Evolutionary conservation across 1,140 invertebrate species (phyloP).

Genomic region (Andricus grossulariae): DNA sequence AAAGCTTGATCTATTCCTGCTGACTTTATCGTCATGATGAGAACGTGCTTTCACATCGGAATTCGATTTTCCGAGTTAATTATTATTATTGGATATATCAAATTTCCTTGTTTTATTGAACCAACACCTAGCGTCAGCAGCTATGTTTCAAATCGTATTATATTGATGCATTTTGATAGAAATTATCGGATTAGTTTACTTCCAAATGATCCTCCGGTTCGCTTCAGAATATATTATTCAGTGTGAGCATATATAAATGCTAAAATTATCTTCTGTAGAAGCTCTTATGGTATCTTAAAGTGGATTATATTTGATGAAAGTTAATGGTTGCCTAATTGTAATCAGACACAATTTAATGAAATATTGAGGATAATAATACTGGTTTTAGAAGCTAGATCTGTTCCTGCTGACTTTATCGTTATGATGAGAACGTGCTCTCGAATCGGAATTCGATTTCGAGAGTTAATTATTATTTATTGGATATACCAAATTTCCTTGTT

Average conservation of each 20-base stretch:
- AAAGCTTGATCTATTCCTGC: not conserved
- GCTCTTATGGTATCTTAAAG: too few relatives aligned
- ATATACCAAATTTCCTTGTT: slow-evolving; percentile 16
- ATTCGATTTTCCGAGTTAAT: slow-evolving; percentile 8
- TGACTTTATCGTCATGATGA: not conserved
- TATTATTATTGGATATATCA: slow-evolving; percentile 25
- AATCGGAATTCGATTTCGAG: slow-evolving; percentile 1
- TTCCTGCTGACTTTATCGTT: slow-evolving; percentile 7
- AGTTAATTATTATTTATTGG: slow-evolving; percentile 30
- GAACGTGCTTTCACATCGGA: not conserved
- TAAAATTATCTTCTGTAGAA: too few relatives aligned
- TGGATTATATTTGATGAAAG: too few relatives aligned
- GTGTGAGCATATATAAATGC: too few relatives aligned
- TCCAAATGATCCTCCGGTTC: too few relatives aligned
- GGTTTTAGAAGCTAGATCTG: slow-evolving; percentile 1
- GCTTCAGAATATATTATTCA: too few relatives aligned
- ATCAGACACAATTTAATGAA: not conserved
- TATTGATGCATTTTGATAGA: too few relatives aligned
- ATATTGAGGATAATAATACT: too few relatives aligned
- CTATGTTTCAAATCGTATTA: not conserved
- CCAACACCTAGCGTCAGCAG: not conserved
- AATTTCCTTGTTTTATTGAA: slow-evolving; percentile 20
- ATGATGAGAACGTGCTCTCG: slow-evolving; percentile 18
- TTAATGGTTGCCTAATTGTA: not conserved
- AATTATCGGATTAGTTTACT: too few relatives aligned